Conservation (phyloP, 2,888 invertebrate species). For the Patella depressa region DNA sequence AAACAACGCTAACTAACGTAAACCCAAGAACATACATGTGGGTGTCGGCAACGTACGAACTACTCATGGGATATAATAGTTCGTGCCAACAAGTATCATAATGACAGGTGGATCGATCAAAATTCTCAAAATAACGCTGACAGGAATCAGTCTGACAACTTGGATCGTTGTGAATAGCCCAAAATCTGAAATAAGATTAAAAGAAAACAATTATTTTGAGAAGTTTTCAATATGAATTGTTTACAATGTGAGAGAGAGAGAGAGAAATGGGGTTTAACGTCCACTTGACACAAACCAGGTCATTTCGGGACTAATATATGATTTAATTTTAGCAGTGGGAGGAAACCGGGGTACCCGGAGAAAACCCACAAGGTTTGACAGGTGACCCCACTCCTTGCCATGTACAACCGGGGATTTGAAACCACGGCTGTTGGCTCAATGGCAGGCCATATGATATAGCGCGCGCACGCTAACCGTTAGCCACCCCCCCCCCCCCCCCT, state of each 20-base stretch:
- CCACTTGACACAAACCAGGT: too few relatives aligned
- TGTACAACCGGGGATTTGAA: too few relatives aligned
- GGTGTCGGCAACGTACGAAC: constrained; percentile 42
- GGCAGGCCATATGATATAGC: too few relatives aligned
- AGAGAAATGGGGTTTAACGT: too few relatives aligned
- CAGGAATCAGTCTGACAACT: constrained; percentile 32
- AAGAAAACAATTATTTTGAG: constrained; percentile 5
- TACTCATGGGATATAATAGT: constrained; percentile 52
- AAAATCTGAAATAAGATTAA: constrained; percentile 41
- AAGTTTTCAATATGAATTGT: neutral
- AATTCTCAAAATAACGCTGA: constrained; percentile 39
- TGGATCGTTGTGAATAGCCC: constrained; percentile 38
- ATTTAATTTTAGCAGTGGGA: too few relatives aligned
- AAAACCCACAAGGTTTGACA: too few relatives aligned
- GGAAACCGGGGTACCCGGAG: too few relatives aligned
- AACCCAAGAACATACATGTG: constrained; percentile 48
- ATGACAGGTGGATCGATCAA: constrained; percentile 48
- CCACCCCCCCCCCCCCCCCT: too few relatives aligned
- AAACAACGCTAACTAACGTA: constrained; percentile 46
- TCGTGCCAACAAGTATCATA: constrained; percentile 58
- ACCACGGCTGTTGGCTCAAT: too few relatives aligned
- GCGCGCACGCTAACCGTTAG: too few relatives aligned
- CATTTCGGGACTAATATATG: too few relatives aligned
- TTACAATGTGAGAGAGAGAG: constrained; percentile 8
- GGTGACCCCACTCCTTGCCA: too few relatives aligned